Evolutionary conservation across 2,113 vertebrate species (phyloP).

Genomic region (Larimichthys polyactis): DNA sequence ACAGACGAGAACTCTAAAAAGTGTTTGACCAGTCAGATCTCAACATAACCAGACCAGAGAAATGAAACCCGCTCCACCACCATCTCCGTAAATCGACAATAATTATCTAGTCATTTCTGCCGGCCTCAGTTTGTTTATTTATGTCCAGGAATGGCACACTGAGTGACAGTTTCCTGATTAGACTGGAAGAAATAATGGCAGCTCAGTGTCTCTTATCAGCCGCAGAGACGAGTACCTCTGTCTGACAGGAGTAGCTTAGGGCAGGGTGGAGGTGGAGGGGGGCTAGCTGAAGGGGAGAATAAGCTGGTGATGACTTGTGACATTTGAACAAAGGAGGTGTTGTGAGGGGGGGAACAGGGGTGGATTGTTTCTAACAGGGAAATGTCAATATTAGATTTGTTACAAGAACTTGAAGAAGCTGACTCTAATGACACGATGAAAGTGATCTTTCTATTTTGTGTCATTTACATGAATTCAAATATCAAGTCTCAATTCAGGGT

Average conservation of each 20-base stretch:
- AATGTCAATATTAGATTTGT: neutral
- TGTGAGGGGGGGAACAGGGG: neutral
- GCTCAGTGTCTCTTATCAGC: constrained; percentile 46
- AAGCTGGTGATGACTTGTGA: constrained; percentile 12
- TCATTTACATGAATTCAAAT: neutral
- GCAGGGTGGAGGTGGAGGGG: constrained; percentile 2
- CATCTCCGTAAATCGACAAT: neutral
- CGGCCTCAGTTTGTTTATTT: constrained; percentile 36
- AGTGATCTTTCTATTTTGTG: neutral
- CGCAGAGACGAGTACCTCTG: constrained; percentile 14
- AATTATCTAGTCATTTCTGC: constrained; percentile 17
- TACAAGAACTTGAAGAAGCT: neutral
- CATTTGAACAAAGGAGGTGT: constrained; percentile 4
- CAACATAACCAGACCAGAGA: too few species aligned
- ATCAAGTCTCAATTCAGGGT: neutral
- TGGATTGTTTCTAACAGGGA: neutral
- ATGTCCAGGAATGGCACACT: constrained; percentile 35
- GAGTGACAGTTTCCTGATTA: constrained; percentile 68
- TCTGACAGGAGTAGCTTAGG: constrained; percentile 31
- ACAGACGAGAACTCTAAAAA: neutral
- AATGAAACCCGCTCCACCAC: neutral
- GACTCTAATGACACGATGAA: neutral
- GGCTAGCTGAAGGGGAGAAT: neutral
- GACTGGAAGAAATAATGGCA: constrained; percentile 42
- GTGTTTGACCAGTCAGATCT: too few species aligned